Conservation (phyloP, 2,797 vertebrate species). For the Oophaga sylvatica region DNA sequence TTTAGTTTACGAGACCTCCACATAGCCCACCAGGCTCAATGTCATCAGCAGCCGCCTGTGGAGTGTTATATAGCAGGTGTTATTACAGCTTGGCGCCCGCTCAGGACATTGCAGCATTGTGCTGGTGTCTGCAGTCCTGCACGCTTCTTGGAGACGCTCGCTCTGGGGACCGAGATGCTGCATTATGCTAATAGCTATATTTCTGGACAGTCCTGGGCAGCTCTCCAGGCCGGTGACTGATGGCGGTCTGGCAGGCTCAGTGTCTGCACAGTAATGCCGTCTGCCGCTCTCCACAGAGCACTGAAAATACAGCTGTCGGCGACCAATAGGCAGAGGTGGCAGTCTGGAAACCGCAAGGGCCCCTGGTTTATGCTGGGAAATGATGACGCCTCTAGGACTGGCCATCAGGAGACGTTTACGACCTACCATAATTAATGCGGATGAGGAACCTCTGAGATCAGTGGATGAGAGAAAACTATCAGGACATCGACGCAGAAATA, state of each 20-base stretch:
- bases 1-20: no score
- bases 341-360: not conserved
- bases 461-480: not conserved
- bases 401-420: not conserved
- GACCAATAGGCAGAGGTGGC: not conserved
- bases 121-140: conserved; percentile 5
- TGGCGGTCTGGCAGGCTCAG: not conserved
- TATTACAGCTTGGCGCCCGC: not conserved
- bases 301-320: not conserved
- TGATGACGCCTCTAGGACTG: not conserved
- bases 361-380: not conserved
- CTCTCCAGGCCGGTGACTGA: not conserved
- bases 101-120: not conserved
- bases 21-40: no score
- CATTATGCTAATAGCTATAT: conserved; percentile 16
- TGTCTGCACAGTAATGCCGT: conserved; percentile 11
- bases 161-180: not conserved
- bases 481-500: not conserved
- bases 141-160: not conserved
- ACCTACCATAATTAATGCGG: not conserved
- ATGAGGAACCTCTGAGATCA: not conserved
- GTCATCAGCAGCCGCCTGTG: no score
- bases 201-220: conserved; percentile 10
- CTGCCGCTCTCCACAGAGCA: not conserved
- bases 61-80: not conserved